A percentile compares a stretch with the other conserved stretches of the same genome.
Evolutionary conservation across 2,113 vertebrate genomes (phyloP).

Genomic region (Leptodactylus fuscus): DNA sequence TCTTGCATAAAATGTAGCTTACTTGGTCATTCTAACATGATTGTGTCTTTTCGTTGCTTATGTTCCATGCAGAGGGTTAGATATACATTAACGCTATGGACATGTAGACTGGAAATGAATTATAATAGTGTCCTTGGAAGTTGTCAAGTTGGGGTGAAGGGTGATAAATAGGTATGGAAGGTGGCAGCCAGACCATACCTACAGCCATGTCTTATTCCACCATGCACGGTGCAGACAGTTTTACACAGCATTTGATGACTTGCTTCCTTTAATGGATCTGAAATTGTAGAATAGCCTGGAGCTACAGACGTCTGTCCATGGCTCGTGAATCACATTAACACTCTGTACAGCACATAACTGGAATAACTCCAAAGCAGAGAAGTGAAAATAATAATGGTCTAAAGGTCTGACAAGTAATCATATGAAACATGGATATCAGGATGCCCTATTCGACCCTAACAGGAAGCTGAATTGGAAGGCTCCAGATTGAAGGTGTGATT

Average conservation of each 20-base stretch:
- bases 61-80: not conserved
- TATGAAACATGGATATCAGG: slow-evolving; percentile 33
- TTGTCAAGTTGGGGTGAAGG: not conserved
- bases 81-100: not conserved
- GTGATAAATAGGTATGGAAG: not conserved
- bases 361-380: slow-evolving; percentile 24
- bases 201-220: not conserved
- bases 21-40: too few species aligned
- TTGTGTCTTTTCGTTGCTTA: too few species aligned
- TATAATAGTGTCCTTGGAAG: not conserved
- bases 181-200: not conserved
- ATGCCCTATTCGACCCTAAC: slow-evolving; percentile 1
- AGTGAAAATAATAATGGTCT: slow-evolving; percentile 34
- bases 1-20: too few species aligned
- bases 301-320: slow-evolving; percentile 9
- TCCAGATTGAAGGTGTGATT: slow-evolving; percentile 40
- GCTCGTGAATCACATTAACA: slow-evolving; percentile 28
- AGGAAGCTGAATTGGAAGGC: slow-evolving; percentile 4
- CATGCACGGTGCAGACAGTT: not conserved
- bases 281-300: slow-evolving; percentile 7
- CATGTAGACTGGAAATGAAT: not conserved
- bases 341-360: slow-evolving; percentile 2
- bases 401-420: slow-evolving; percentile 44
- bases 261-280: slow-evolving; percentile 29
- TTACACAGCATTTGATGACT: slow-evolving; percentile 16